Base-by-base conservation (phyloP, 2,888 invertebrate species). In the Chrysodeixis includens region DNA sequence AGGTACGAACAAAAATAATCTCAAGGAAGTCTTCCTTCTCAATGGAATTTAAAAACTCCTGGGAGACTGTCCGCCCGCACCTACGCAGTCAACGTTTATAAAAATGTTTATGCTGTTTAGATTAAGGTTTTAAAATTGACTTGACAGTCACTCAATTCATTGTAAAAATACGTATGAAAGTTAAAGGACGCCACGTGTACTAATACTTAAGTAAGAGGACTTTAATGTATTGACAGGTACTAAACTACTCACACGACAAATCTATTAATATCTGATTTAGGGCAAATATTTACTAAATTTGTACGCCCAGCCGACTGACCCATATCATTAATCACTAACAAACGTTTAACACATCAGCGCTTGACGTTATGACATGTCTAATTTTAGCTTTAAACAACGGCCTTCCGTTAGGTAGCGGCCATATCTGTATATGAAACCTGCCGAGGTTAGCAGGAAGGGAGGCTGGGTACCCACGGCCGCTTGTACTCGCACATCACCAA, bases 401-500 rank as follows among this genome's bases (percentile, higher is more conserved):
- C 71, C 66, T 71, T 73, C 72, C 44, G 26, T 56, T 56, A 56
- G n/a, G 35, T 61, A 54, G 32, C 22, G 8, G 32, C 49, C 60
- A 58, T 54, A 64, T 60, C 73, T 73, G 74, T 69, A 62, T 64
- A 54, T 73, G 62, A 66, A 71, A 63, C 57, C 60, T 64, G 55
- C 26, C 70, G 66, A 78, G 79, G 76, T 83, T 87, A 79, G 62
- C 72, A 76, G 72, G 74, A 75, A 76, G 69, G 80, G 68, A 71
- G 75, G 80, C 71, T 73, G 68, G 74, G 77, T 66, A 71, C 54
- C 67, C 62, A 46, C 62, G 66, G 75, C 71, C 69, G 75, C 76
- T 70, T 74, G 74, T 74, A 72, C 79, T 78, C 80, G 78, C 84
- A 73, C 79, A 83, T 78, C 75, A 77, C 44, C 66, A 78, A 77